Percentiles rank a stretch among this genome's conserved stretches.
phyloP scores from a whole-genome alignment of 2,888 invertebrate genomes.

The Eupithecia exiguata region DNA sequence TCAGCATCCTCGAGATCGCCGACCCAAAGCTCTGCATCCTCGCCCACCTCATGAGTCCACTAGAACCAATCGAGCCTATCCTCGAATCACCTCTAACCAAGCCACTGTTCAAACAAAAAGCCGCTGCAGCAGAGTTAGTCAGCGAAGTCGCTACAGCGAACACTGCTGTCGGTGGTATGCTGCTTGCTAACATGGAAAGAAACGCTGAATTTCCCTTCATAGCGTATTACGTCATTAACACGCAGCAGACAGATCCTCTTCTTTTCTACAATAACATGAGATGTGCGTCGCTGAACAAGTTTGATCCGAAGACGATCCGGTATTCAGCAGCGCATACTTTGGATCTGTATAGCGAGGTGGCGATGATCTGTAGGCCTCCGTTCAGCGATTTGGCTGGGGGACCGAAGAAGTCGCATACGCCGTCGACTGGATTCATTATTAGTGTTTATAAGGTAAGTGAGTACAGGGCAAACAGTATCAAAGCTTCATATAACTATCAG shows the following conservation, averaged over 20 bases:
- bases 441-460: slow-evolving; percentile 91
- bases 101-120: slow-evolving; percentile 90
- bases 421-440: slow-evolving; percentile 94
- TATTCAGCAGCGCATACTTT: slow-evolving; percentile 95
- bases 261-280: slow-evolving; percentile 94
- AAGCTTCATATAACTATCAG: not conserved
- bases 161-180: slow-evolving; percentile 91
- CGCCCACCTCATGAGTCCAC: slow-evolving; percentile 94
- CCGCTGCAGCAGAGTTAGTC: slow-evolving; percentile 90
- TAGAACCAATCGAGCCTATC: slow-evolving; percentile 93
- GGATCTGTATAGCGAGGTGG: slow-evolving; percentile 95
- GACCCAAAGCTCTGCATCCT: slow-evolving; percentile 95
- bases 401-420: slow-evolving; percentile 90
- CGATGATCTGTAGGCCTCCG: slow-evolving; percentile 94
- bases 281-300: slow-evolving; percentile 92
- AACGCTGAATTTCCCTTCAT: slow-evolving; percentile 96
- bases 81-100: slow-evolving; percentile 92
- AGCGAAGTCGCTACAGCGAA: slow-evolving; percentile 89
- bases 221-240: slow-evolving; percentile 95
- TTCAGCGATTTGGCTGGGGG: slow-evolving; percentile 90
- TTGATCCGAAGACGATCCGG: slow-evolving; percentile 90
- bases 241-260: slow-evolving; percentile 92
- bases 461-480: not conserved
- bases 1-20: slow-evolving; percentile 92
- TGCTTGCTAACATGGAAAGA: slow-evolving; percentile 95